These are phyloP conservation scores for Odontocerum albicorne DNA, from an alignment of 2,888 invertebrate species.

Conservation along the genomic window DNA sequence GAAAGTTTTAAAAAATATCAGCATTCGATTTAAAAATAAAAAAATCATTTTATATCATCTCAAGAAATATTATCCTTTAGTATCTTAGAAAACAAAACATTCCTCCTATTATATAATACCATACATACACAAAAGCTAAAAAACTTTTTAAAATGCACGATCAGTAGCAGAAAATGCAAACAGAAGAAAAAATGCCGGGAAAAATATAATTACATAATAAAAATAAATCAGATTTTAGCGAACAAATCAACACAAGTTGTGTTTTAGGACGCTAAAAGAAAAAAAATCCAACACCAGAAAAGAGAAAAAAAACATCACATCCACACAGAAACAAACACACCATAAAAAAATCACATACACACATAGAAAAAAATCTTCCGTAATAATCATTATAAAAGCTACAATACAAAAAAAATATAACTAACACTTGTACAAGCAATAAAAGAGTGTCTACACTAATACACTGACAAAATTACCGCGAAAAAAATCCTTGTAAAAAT, in stretches of 20 bases:
- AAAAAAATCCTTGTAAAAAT: slow-evolving; percentile 30
- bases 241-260: slow-evolving; percentile 6
- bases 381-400: slow-evolving; percentile 7
- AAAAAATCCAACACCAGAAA: slow-evolving; percentile 10
- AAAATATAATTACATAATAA: slow-evolving; percentile 13
- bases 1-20: no score
- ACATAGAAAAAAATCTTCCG: slow-evolving; percentile 2
- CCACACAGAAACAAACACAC: background rate
- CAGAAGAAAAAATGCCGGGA: background rate
- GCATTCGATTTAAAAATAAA: no score
- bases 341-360: background rate
- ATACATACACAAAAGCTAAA: background rate
- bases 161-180: slow-evolving; percentile 1
- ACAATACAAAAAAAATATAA: slow-evolving; percentile 1
- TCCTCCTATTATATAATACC: background rate
- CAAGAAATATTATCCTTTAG: no score
- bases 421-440: background rate
- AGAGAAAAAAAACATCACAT: slow-evolving; percentile 1
- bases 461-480: slow-evolving; percentile 22
- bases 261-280: slow-evolving; percentile 4
- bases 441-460: background rate
- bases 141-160: slow-evolving; percentile 1
- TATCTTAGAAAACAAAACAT: no score
- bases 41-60: no score
- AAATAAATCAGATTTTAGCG: slow-evolving; percentile 7